Evolutionary conservation across 2,113 vertebrate genomes (phyloP), one percentile per base, ranked within the genome.

Genomic region (Cheilinus undulatus): DNA sequence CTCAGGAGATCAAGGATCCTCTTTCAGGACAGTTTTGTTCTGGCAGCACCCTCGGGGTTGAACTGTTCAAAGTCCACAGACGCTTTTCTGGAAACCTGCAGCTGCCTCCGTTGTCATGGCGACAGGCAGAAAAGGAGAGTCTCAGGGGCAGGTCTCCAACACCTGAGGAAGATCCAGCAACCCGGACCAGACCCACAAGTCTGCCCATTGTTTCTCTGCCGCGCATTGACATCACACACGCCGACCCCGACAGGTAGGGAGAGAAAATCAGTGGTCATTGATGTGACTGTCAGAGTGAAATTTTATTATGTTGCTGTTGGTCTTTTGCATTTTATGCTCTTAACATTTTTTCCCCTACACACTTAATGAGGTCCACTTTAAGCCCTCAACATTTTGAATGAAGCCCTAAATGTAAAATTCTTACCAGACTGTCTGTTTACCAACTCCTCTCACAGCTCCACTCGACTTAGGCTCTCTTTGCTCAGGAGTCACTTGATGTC

Each of bases 151-250:
- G 80, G 59, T n/a, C 95, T 0, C 87, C 80, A 42, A 96, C 95
- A 0, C 97, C 97, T 0, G 96, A 98, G 23, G 94, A 94, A 22
- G 95, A 96, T 26, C 64, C 88, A 0, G 75, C 96, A 63, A 92
- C 93, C 54, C 92, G 94, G 4, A 92, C 88, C 59, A 92, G 97
- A 49, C 97, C 97, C 0, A 98, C 97, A 2, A 96, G 95, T 0
- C 92, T 99, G 52, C 93, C 96, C 32, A 85, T 99, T 78, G 8
- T 76, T 1, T 86, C 93, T 0, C 94, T 95, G 10, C 97, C 97
- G 0, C 97, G 95, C 73, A 99, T 99, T 9, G 95, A 96, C 24
- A 97, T 99, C 84, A 99, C 97, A 8, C 72, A 94, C 3, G 97
- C 94, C 3, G 94, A 95, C 70, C 94, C 95, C 0, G 94, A 97